A percentile compares a stretch with the other conserved stretches of the same genome.
These are phyloP conservation scores for Drosophila borealis DNA, from an alignment of 2,888 invertebrate species.

Conservation along the genomic window DNA sequence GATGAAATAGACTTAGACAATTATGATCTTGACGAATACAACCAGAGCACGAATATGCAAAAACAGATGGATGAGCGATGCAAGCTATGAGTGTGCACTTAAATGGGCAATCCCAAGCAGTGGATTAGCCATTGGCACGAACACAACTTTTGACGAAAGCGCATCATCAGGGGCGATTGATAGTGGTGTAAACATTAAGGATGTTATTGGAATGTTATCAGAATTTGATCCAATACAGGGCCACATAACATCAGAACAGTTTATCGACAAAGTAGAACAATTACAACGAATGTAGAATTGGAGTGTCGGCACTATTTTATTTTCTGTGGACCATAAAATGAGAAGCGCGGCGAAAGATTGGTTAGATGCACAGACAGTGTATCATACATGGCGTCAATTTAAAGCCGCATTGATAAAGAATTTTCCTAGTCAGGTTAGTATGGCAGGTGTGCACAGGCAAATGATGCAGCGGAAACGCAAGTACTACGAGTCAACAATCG, in stretches of 20 bases:
- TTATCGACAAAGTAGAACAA: not conserved
- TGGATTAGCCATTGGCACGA: no score
- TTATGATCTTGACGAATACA: no score
- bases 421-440: not conserved
- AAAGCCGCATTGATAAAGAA: not conserved
- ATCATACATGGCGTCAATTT: not conserved
- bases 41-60: no score
- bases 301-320: not conserved
- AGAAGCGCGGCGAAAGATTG: not conserved
- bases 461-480: not conserved
- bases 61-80: no score
- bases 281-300: not conserved
- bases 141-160: no score
- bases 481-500: not conserved
- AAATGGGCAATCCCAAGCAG: no score
- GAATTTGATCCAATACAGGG: not conserved
- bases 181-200: no score
- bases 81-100: no score
- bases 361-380: constrained; percentile 4
- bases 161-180: no score
- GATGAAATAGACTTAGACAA: no score
- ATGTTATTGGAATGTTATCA: not conserved
- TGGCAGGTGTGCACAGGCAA: constrained; percentile 1
- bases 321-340: not conserved
- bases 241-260: not conserved